These are phyloP conservation scores for Azemiops feae DNA, from an alignment of 2,113 vertebrate species.

Conservation along the genomic window DNA sequence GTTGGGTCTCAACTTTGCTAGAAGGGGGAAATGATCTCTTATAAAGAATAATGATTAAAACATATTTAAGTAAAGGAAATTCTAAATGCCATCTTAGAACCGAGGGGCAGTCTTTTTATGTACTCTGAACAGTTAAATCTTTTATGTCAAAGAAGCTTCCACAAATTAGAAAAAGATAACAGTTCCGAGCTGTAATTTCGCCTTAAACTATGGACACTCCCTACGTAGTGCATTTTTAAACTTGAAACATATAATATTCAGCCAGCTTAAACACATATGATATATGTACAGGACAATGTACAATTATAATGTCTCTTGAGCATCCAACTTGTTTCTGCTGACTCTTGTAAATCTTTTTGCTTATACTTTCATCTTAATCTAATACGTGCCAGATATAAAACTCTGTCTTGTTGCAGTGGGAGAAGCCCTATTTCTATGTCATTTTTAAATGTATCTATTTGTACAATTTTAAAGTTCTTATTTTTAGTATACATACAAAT, in stretches of 20 bases:
- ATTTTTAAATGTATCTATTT: slow-evolving; percentile 99
- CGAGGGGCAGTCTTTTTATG: slow-evolving; percentile 66
- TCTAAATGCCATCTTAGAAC: slow-evolving; percentile 58
- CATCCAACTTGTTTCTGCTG: slow-evolving; percentile 86
- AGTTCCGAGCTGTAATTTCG: slow-evolving; percentile 98
- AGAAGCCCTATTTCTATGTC: slow-evolving; percentile 97
- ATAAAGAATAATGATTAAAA: slow-evolving; percentile 46
- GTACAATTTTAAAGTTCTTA: slow-evolving; percentile 99
- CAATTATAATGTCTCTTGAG: slow-evolving; percentile 87
- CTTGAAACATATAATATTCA: slow-evolving; percentile 93
- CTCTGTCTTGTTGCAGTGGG: slow-evolving; percentile 90
- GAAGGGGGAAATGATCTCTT: slow-evolving; percentile 67
- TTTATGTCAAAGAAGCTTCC: slow-evolving; percentile 82
- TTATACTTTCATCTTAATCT: slow-evolving; percentile 90
- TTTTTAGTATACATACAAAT: slow-evolving; percentile 99
- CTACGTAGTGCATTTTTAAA: slow-evolving; percentile 94
- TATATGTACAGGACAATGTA: slow-evolving; percentile 94
- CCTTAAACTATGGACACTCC: slow-evolving; percentile 99
- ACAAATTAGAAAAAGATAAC: slow-evolving; percentile 79
- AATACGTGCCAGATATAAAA: slow-evolving; percentile 83
- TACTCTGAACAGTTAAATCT: slow-evolving; percentile 70
- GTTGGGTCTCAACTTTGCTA: slow-evolving; percentile 67
- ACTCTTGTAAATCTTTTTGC: slow-evolving; percentile 90
- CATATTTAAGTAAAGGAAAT: slow-evolving; percentile 74
- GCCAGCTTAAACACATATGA: slow-evolving; percentile 90